Conservation (phyloP, 1,140 invertebrate genomes). For the Babylonia areolata region DNA sequence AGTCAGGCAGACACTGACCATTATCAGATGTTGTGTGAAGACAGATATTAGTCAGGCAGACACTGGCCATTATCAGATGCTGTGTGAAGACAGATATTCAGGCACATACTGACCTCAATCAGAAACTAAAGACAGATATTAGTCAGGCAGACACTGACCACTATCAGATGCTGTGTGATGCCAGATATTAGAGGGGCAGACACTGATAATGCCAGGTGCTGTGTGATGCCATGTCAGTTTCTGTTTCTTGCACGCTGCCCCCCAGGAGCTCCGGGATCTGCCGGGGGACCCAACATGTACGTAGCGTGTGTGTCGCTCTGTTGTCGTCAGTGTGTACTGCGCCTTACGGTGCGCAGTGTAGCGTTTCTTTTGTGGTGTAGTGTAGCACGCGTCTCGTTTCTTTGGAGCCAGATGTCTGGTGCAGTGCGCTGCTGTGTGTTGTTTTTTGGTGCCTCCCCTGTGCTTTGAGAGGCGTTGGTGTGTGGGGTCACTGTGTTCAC, state of each 20-base stretch:
- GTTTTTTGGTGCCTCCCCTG: no score
- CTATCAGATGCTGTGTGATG: neutral
- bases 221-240: neutral
- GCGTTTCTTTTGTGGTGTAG: neutral
- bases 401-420: neutral
- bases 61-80: no score
- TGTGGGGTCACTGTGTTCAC: no score
- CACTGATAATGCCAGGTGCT: no score
- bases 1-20: no score
- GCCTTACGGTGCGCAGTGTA: neutral
- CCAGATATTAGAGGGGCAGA: neutral
- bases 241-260: neutral
- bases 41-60: no score
- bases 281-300: neutral
- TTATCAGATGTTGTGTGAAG: no score
- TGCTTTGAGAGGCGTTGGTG: no score
- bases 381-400: neutral
- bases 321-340: neutral
- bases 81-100: no score
- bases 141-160: no score
- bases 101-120: no score
- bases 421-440: neutral
- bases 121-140: no score
- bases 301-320: neutral
- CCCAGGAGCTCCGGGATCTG: neutral